Percentiles rank a stretch among this genome's conserved stretches.
These are phyloP conservation scores for Trissoscelio sp. DNA, from an alignment of 2,888 invertebrate species.

Conservation along the genomic window DNA sequence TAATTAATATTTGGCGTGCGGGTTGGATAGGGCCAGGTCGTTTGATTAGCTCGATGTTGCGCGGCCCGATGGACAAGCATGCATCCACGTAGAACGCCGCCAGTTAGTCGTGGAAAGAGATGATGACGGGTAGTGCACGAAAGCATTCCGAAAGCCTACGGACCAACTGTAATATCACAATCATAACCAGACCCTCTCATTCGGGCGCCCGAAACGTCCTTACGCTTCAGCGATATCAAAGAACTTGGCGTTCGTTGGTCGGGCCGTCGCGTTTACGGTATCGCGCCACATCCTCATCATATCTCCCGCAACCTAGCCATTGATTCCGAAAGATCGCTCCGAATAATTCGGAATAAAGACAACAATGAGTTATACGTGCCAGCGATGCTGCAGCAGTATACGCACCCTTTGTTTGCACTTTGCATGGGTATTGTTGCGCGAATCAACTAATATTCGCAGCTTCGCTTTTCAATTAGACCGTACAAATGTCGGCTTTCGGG, in stretches of 20 bases:
- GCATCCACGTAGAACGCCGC: conserved; percentile 72
- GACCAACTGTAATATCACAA: conserved; percentile 82
- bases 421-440: conserved; percentile 62
- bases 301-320: conserved; percentile 48
- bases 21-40: conserved; percentile 80
- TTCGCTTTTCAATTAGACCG: conserved; percentile 60
- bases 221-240: conserved; percentile 83
- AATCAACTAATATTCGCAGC: conserved; percentile 65
- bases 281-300: conserved; percentile 64
- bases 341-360: conserved; percentile 65
- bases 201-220: conserved; percentile 80
- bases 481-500: conserved; percentile 30
- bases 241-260: conserved; percentile 75
- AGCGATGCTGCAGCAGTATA: conserved; percentile 21
- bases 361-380: conserved; percentile 59
- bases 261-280: conserved; percentile 70
- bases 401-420: conserved; percentile 58
- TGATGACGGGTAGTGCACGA: conserved; percentile 59
- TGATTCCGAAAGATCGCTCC: conserved; percentile 66
- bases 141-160: conserved; percentile 79
- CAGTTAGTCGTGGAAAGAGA: conserved; percentile 63
- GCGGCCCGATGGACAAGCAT: conserved; percentile 79
- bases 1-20: conserved; percentile 82
- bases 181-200: conserved; percentile 80
- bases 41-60: conserved; percentile 82